phyloP scores from a whole-genome alignment of 2,113 vertebrate genomes.

The Archocentrus centrarchus region DNA sequence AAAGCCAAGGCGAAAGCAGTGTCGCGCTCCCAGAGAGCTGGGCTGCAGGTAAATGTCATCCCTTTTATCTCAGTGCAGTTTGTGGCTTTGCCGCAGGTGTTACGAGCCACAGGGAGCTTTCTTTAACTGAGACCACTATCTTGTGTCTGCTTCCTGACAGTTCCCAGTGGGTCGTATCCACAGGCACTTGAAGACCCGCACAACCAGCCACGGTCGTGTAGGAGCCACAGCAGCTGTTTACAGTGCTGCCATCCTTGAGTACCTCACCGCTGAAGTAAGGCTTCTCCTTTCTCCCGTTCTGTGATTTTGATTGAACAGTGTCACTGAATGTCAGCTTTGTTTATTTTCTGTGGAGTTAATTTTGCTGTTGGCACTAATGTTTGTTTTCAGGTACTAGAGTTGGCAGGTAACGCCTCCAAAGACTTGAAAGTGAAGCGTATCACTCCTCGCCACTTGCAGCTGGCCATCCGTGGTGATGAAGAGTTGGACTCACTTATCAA shows the following conservation, averaged over 20 bases:
- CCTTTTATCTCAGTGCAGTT: neutral
- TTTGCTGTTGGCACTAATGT: neutral
- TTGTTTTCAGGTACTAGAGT: constrained; percentile 90
- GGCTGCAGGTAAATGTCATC: constrained; percentile 88
- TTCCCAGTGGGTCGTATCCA: constrained; percentile 98
- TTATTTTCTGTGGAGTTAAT: neutral
- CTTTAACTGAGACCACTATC: neutral
- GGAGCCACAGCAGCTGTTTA: constrained; percentile 97
- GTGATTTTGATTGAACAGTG: neutral
- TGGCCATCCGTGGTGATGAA: constrained; percentile 97
- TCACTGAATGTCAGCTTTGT: neutral
- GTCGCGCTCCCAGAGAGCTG: constrained; percentile 96
- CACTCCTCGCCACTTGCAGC: constrained; percentile 96
- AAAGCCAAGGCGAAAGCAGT: constrained; percentile 99
- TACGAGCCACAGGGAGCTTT: neutral
- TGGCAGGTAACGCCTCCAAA: constrained; percentile 98
- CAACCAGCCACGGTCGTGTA: constrained; percentile 96
- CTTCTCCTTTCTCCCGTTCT: neutral
- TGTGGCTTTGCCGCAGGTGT: constrained; percentile 6
- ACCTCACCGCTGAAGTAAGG: constrained; percentile 95
- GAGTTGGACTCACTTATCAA: constrained; percentile 98
- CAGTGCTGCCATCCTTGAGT: constrained; percentile 97
- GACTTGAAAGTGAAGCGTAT: constrained; percentile 98
- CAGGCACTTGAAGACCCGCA: constrained; percentile 97
- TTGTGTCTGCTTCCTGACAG: constrained; percentile 70